Evolutionary conservation across 2,888 invertebrate genomes (phyloP), one percentile per base, ranked within the genome.

Genomic region (Dione juno): DNA sequence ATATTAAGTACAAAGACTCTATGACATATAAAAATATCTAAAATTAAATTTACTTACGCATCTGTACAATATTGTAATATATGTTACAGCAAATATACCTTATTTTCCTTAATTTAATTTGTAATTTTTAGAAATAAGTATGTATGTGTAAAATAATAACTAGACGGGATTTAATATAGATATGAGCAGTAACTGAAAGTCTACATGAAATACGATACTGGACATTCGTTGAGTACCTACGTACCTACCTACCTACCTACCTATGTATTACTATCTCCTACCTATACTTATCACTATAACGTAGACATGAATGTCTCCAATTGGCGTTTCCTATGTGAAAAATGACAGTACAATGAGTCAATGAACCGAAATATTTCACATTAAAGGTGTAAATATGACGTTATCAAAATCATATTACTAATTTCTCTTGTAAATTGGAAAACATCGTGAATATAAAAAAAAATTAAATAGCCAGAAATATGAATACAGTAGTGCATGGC

Each of bases 261-360:
- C n/a, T n/a, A n/a, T n/a, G n/a, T n/a, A n/a, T n/a, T n/a, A n/a
- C n/a, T n/a, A n/a, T n/a, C n/a, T n/a, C n/a, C n/a, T n/a, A n/a
- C n/a, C n/a, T n/a, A n/a, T n/a, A 6, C 21, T 6, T 21, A 52
- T 52, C 21, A 52, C 52, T 13, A 53, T 35, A 35, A n/a, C 48
- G n/a, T n/a, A 16, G 16, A 48, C 53, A 35, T 35, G n/a, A 57
- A 57, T 57, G 16, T 57, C 37, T 57, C 10, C 16, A 57, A 40
- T 19, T 57, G 1, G 19, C 7, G 11, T 40, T 57, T 57, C 57
- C 40, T 57, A 40, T 57, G 57, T 57, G 37, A 57, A 57, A 16
- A 40, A 19, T 14, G 6, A 57, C 37, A 16, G 11, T 40, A 37
- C 11, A 11, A 40, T 57, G 37, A 16, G 57, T 57, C 1, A 11